Conservation (phyloP, 2,113 vertebrate species). For the Pterophyllum scalare region DNA sequence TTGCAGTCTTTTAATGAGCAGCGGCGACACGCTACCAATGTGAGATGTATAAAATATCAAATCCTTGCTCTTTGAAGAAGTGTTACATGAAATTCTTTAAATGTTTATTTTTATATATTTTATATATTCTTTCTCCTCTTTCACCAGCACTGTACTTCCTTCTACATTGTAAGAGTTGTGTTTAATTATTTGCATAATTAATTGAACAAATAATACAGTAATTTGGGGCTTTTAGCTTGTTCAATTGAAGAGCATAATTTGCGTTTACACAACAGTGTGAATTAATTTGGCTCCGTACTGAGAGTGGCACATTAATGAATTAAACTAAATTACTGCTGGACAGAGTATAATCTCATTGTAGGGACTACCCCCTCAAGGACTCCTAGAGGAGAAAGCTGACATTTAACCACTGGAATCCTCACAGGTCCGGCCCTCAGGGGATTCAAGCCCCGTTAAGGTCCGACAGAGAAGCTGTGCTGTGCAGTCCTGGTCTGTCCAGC, state of each 20-base stretch:
- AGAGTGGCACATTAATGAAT: conserved; percentile 27
- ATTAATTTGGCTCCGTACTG: conserved; percentile 26
- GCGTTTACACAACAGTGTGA: conserved; percentile 18
- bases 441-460: conserved; percentile 17
- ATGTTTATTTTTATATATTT: neutral
- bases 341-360: neutral
- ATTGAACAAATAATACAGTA: conserved; percentile 30
- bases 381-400: conserved; percentile 26
- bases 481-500: conserved; percentile 19
- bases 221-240: conserved; percentile 56
- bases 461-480: conserved; percentile 1
- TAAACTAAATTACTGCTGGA: conserved; percentile 21
- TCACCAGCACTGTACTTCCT: neutral
- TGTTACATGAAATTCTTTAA: neutral
- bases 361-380: conserved; percentile 16
- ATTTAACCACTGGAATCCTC: conserved; percentile 33
- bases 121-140: conserved; percentile 1
- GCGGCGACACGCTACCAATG: neutral
- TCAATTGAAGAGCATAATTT: conserved; percentile 55
- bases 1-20: neutral
- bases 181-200: conserved; percentile 38
- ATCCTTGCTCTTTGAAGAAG: neutral
- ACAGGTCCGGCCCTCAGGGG: conserved; percentile 21
- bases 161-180: neutral
- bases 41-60: conserved; percentile 1